Base-by-base conservation (phyloP, 2,797 vertebrate species). In the Oreortyx pictus region DNA sequence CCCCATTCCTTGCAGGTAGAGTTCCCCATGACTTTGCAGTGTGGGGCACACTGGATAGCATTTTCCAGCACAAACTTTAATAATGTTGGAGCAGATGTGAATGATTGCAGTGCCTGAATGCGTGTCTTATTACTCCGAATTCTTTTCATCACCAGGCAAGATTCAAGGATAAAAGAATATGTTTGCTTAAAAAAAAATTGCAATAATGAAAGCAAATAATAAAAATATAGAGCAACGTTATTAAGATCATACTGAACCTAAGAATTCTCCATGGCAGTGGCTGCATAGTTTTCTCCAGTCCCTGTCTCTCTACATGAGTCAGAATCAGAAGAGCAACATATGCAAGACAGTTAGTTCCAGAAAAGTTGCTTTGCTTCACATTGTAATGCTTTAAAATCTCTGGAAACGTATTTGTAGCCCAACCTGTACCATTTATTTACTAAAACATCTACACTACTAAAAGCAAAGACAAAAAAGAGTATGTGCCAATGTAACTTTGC, bases 331-430 rank as follows among this genome's bases (percentile, higher is more conserved):
- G 68, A 12, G 47, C 74, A 92, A 71, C 64, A 6, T 87, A 89
- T 77, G 33, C 87, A 87, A 92, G 49, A 88, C 8, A 9, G 39
- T 24, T 35, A 57, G 11, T 91, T 95, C 66, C 62, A 78, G 74
- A 82, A 83, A 95, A 83, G 76, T 17, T 54, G 25, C 50, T 95
- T 76, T 91, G 56, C 50, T 92, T 49, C 82, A 65, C 11, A 41
- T 74, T 86, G 29, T 29, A 83, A 86, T 70, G 17, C 73, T 83
- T 67, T 85, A 43, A 89, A 95, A 81, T 27, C 43, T 88, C 68
- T 35, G 62, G 59, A 89, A 94, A 81, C 41, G 56, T n/a, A 44
- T 88, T 79, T 8, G 5, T 35, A 56, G 82, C 66, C 62, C 33
- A 81, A 47, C 44, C 39, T 41, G 60, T 37, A 17, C 31, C 72